These are phyloP conservation scores for Nymphalis c-album DNA, from an alignment of 2,888 invertebrate species.

Conservation along the genomic window DNA sequence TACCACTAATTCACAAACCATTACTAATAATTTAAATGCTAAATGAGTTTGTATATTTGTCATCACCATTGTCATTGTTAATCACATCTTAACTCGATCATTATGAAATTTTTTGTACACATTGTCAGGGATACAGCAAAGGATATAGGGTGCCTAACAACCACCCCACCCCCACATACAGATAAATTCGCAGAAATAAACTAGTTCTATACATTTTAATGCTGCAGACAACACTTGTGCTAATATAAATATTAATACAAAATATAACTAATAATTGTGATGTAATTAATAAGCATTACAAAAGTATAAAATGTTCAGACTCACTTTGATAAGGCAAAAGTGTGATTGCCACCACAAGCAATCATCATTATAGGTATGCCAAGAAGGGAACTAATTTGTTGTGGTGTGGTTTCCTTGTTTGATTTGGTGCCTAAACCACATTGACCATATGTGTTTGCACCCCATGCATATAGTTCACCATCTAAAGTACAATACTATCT, in stretches of 20 bases:
- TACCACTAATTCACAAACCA: not conserved
- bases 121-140: no score
- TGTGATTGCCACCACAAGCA: conserved; percentile 91
- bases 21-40: not conserved
- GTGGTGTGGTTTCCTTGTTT: conserved; percentile 83
- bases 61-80: no score
- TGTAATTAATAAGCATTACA: not conserved
- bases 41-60: no score
- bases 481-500: conserved; percentile 66
- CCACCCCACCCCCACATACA: no score
- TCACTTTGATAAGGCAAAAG: conserved; percentile 88
- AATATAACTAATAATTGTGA: no score
- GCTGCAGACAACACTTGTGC: no score
- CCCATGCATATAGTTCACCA: conserved; percentile 94
- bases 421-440: conserved; percentile 87
- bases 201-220: no score
- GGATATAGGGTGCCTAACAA: no score
- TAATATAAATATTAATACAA: no score
- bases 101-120: no score
- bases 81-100: no score
- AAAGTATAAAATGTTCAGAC: conserved; percentile 44
- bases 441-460: conserved; percentile 91
- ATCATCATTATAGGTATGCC: conserved; percentile 91
- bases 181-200: no score
- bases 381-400: conserved; percentile 83